A percentile compares a stretch with the other conserved stretches of the same genome.
Evolutionary conservation across 2,888 invertebrate species (phyloP).

Genomic region (Lasioglossum malachurum): DNA sequence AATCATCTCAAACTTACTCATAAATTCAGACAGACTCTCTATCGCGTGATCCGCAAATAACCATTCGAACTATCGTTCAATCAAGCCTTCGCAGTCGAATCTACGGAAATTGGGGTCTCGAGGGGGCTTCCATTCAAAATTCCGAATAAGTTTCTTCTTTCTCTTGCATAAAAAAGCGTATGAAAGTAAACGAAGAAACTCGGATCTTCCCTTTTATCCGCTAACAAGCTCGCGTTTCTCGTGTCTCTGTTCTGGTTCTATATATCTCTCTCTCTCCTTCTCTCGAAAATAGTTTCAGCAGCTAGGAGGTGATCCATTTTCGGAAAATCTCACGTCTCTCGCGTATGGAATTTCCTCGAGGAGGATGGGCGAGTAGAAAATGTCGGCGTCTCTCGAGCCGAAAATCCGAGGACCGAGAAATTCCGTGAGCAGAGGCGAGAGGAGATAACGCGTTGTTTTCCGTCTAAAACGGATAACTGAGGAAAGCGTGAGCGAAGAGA

Average conservation of each 20-base stretch:
- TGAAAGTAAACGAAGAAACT: conserved; percentile 11
- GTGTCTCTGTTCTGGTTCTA: background rate
- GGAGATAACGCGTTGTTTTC: conserved; percentile 47
- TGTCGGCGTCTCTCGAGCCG: background rate
- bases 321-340: conserved; percentile 1
- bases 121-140: conserved; percentile 2
- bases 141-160: background rate
- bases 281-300: background rate
- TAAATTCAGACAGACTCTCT: background rate
- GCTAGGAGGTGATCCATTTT: conserved; percentile 5
- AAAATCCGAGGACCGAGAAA: conserved; percentile 36
- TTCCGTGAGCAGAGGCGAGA: conserved; percentile 21
- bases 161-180: background rate
- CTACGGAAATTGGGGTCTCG: background rate
- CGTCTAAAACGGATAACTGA: conserved; percentile 58
- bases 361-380: background rate
- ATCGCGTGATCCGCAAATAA: background rate
- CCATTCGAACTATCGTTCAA: conserved; percentile 1
- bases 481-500: conserved; percentile 23
- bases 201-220: background rate
- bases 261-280: background rate
- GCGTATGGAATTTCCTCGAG: conserved; percentile 24
- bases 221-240: conserved; percentile 4
- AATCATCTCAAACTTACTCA: background rate
- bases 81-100: conserved; percentile 11